Evolutionary conservation across 2,113 vertebrate genomes (phyloP).

Genomic region (Thinocorus orbignyianus): DNA sequence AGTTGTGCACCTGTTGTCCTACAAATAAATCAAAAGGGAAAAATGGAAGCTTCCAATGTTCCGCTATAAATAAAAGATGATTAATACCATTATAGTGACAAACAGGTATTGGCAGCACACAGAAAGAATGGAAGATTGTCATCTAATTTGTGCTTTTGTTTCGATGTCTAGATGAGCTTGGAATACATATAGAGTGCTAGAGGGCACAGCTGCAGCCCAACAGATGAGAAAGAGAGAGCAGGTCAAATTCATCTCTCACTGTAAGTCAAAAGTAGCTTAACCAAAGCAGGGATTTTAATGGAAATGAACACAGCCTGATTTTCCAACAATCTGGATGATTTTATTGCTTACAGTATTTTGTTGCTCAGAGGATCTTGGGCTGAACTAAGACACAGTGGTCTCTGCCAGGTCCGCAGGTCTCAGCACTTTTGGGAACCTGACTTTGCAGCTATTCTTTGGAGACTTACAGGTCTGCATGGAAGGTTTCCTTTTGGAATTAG

Average conservation of each 20-base stretch:
- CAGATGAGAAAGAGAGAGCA: slow-evolving; percentile 19
- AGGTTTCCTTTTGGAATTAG: not conserved
- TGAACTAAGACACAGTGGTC: not conserved
- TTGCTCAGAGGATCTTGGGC: not conserved
- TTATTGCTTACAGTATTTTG: not conserved
- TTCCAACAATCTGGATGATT: not conserved
- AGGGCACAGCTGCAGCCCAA: slow-evolving; percentile 32
- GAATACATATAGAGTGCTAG: slow-evolving; percentile 15
- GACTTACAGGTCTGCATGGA: not conserved
- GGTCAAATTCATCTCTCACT: slow-evolving; percentile 15
- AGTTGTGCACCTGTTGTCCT: slow-evolving; percentile 43
- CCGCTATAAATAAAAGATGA: slow-evolving; percentile 29
- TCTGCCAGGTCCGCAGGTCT: not conserved
- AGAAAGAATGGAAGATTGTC: slow-evolving; percentile 56
- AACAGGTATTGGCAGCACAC: slow-evolving; percentile 40
- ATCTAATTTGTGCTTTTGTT: slow-evolving; percentile 45
- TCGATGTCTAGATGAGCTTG: slow-evolving; percentile 40
- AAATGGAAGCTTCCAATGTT: slow-evolving; percentile 17
- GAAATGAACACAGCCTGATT: not conserved
- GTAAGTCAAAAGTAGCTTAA: slow-evolving; percentile 47
- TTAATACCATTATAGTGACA: slow-evolving; percentile 37
- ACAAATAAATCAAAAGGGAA: slow-evolving; percentile 5
- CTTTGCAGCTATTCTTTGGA: not conserved
- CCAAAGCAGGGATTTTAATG: not conserved
- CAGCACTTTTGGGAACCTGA: not conserved